These are phyloP conservation scores for Caenorhabditis sp. DNA, from an alignment of 2,888 invertebrate species.

Conservation along the genomic window DNA sequence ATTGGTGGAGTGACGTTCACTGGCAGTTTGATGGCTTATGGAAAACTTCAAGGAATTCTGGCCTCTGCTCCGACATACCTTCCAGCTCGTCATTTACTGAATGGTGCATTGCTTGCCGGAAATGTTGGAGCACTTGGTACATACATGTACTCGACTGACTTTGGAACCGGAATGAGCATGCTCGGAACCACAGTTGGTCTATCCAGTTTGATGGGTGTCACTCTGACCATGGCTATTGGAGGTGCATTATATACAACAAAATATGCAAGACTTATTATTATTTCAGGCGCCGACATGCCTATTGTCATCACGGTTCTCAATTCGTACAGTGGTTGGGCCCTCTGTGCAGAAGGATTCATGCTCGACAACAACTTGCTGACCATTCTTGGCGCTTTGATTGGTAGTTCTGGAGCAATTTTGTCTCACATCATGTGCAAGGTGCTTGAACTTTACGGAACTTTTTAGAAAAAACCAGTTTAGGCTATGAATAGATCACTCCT, in stretches of 20 bases:
- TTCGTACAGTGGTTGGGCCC: conserved; percentile 94
- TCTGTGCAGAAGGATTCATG: conserved; percentile 96
- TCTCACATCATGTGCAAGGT: conserved; percentile 94
- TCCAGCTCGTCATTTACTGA: conserved; percentile 91
- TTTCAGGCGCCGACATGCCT: conserved; percentile 92
- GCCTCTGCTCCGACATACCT: conserved; percentile 90
- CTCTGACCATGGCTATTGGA: conserved; percentile 92
- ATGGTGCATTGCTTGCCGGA: conserved; percentile 85
- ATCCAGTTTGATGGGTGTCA: conserved; percentile 91
- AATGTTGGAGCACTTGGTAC: conserved; percentile 88
- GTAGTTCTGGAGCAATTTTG: conserved; percentile 93
- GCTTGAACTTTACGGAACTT: not conserved
- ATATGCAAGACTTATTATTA: too few relatives aligned
- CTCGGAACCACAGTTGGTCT: conserved; percentile 89
- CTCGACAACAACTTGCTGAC: conserved; percentile 94
- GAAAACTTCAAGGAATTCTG: conserved; percentile 90
- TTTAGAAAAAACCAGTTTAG: conserved; percentile 68
- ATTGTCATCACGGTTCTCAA: conserved; percentile 94
- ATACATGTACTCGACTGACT: conserved; percentile 84
- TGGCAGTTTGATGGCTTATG: conserved; percentile 92
- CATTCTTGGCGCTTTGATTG: conserved; percentile 93
- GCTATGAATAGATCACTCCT: conserved; percentile 89
- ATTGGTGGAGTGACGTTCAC: conserved; percentile 94
- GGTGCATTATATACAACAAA: conserved; percentile 86
- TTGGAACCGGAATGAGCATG: conserved; percentile 87